These are phyloP conservation scores for Philereme transversata DNA, from an alignment of 2,888 invertebrate genomes.

Conservation along the genomic window DNA sequence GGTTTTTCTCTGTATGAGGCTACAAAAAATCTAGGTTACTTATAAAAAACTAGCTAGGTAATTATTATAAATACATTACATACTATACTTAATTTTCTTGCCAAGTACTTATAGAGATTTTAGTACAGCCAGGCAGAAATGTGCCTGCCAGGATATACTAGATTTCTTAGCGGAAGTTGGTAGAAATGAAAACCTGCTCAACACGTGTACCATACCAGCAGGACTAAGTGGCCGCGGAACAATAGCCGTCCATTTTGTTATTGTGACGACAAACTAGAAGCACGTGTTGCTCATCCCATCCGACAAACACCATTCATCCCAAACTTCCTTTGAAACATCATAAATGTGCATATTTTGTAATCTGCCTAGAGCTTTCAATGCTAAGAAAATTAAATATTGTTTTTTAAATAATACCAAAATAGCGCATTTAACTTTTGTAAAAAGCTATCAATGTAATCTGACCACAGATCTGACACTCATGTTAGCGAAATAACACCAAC, in stretches of 20 bases:
- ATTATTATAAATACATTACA: background rate
- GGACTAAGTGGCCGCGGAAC: slow-evolving; percentile 56
- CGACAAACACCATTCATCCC: slow-evolving; percentile 42
- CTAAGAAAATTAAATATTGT: slow-evolving; percentile 11
- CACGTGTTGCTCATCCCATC: slow-evolving; percentile 72
- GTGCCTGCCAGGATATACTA: slow-evolving; percentile 4
- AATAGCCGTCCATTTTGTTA: slow-evolving; percentile 73
- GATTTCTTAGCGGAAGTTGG: slow-evolving; percentile 43
- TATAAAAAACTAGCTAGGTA: background rate
- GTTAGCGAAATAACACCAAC: background rate
- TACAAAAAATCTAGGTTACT: slow-evolving; percentile 19
- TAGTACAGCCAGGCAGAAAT: slow-evolving; percentile 1
- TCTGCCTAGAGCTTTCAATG: slow-evolving; percentile 26
- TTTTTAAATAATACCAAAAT: slow-evolving; percentile 4
- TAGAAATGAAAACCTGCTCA: slow-evolving; percentile 67
- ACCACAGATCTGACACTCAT: slow-evolving; percentile 11
- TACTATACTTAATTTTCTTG: background rate
- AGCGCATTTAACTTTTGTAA: too few relatives aligned
- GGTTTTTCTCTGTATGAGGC: slow-evolving; percentile 19
- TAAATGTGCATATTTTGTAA: slow-evolving; percentile 6
- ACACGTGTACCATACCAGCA: slow-evolving; percentile 67
- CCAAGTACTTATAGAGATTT: background rate
- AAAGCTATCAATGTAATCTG: too few relatives aligned
- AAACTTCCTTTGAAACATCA: slow-evolving; percentile 28
- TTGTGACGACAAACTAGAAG: slow-evolving; percentile 65